Evolutionary conservation across 2,113 vertebrate genomes (phyloP).

Genomic region (Orientallactaga bullata): DNA sequence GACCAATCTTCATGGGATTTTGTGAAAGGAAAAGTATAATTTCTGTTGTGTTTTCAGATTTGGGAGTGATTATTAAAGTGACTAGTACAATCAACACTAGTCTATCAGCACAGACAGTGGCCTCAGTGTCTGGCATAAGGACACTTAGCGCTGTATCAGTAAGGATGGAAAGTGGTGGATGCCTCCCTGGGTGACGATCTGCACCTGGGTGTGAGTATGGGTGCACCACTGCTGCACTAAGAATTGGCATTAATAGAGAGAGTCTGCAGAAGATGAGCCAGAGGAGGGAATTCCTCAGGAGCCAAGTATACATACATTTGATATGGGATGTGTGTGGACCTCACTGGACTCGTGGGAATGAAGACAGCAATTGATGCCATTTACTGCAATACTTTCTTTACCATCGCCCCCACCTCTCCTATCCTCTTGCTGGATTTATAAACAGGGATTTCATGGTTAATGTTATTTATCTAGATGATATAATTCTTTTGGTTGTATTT

Average conservation of each 20-base stretch:
- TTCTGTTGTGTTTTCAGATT: neutral
- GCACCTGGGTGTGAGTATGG: neutral
- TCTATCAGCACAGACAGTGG: neutral
- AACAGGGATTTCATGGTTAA: neutral
- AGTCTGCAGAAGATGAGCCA: neutral
- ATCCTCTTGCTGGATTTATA: neutral
- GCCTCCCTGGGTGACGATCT: neutral
- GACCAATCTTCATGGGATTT: neutral
- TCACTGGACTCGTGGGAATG: neutral
- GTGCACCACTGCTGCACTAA: neutral
- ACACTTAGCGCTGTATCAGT: neutral
- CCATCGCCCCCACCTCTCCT: neutral
- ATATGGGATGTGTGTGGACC: neutral
- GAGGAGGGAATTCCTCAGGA: neutral
- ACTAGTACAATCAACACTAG: too few species aligned
- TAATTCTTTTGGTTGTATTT: neutral
- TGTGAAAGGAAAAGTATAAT: neutral
- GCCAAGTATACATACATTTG: neutral
- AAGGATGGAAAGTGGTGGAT: neutral
- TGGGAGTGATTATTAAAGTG: neutral
- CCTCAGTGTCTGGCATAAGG: neutral
- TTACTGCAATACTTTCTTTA: neutral
- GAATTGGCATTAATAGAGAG: neutral
- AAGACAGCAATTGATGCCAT: neutral
- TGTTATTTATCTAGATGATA: neutral